Evolutionary conservation across 2,113 vertebrate genomes (phyloP), one percentile per base, ranked within the genome.

Genomic region (Noctilio leporinus): DNA sequence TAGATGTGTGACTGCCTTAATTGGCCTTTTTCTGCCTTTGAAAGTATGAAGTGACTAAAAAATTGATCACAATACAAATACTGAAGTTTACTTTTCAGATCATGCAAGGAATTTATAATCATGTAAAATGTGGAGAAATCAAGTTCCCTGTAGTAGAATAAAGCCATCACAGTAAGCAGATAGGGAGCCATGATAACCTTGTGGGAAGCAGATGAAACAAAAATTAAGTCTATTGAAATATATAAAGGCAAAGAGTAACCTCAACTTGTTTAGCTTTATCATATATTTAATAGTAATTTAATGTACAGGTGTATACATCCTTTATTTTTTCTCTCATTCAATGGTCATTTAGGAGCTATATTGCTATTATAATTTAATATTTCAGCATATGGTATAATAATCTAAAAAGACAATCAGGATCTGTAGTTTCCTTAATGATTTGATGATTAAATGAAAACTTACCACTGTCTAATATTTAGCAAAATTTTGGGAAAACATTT

Each of bases 11-110:
- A 92, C 55, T 82, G 73, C 75, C 96, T 98, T 96, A 98, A 97
- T 88, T 95, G 85, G 17, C 53, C 2, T 47, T 93, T 95, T 95
- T 96, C 78, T 94, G 35, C 59, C 47, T 1, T 95, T 69, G 96
- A 88, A 62, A 95, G 16, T 80, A 95, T 53, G 89, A 86, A 76
- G 40, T 51, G 86, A 96, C 96, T 97, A 97, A 97, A 96, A 97
- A 51, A 97, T 95, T 95, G 92, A 97, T 97, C 96, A 93, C 55
- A 96, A 76, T 65, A 84, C 78, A 84, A 93, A 86, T 95, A 89
- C 22, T 76, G 49, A 92, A 96, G 95, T 89, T 49, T 95, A 95
- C 96, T 97, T 43, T 9, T 80, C 64, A 94, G 33, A 62, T 93
- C 97, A 84, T 93, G 89, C 85, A 77, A 89, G 20, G 94, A 0